These are phyloP conservation scores for Peromyscus leucopus DNA, from an alignment of 2,113 vertebrate genomes.

Conservation along the genomic window DNA sequence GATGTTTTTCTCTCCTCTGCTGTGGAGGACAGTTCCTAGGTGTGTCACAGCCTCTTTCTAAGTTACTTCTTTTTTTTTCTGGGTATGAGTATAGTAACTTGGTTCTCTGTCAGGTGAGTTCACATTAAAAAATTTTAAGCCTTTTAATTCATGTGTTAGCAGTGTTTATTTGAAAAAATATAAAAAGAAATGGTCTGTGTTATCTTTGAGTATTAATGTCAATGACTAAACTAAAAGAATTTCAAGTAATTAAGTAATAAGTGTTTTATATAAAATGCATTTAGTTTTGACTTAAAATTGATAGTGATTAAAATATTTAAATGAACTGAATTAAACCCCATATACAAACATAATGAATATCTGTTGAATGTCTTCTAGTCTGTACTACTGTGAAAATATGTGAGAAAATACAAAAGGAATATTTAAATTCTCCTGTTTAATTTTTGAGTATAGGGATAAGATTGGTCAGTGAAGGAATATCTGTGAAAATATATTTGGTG, in stretches of 20 bases:
- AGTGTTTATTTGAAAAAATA: constrained; percentile 50
- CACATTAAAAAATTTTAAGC: constrained; percentile 2
- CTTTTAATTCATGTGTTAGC: constrained; percentile 16
- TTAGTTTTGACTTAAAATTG: constrained; percentile 23
- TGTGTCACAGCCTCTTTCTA: constrained; percentile 9
- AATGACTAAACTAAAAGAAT: constrained; percentile 46
- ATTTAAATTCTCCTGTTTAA: background rate
- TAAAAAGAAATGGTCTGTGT: background rate
- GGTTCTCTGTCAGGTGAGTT: background rate
- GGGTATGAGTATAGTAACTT: background rate
- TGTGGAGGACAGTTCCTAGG: background rate
- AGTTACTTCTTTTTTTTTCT: constrained; percentile 20
- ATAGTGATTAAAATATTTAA: constrained; percentile 22
- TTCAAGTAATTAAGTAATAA: constrained; percentile 36
- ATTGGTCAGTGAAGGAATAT: constrained; percentile 18
- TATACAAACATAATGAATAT: background rate
- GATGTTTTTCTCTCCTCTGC: background rate
- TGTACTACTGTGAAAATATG: constrained; percentile 16
- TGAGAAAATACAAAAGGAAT: background rate
- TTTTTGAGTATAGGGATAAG: constrained; percentile 18
- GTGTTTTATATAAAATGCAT: constrained; percentile 47
- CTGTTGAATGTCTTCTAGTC: background rate
- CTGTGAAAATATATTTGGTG: constrained; percentile 1
- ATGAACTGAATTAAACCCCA: constrained; percentile 10
- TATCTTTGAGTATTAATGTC: constrained; percentile 39